A percentile compares a stretch with the other conserved stretches of the same genome.
Conservation (phyloP, 2,797 vertebrate species). For the Hirundo rustica region DNA sequence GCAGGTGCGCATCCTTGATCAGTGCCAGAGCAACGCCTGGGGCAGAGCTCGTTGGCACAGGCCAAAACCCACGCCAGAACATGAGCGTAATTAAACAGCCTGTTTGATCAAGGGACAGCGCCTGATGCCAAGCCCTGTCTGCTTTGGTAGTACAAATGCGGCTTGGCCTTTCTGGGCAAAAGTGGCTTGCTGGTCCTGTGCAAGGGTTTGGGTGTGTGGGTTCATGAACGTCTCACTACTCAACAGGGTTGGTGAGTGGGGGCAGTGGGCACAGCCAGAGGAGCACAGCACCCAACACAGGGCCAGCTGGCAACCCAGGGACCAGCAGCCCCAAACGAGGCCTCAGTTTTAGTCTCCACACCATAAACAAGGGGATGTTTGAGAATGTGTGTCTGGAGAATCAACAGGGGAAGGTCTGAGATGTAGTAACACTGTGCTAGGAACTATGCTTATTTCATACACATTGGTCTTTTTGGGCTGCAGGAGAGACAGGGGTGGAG, state of each 20-base stretch:
- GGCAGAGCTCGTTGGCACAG: background rate
- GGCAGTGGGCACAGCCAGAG: background rate
- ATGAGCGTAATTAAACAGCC: background rate
- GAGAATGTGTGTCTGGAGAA: background rate
- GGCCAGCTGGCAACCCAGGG: background rate
- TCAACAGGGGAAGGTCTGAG: background rate
- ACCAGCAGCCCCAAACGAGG: background rate
- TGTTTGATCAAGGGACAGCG: background rate
- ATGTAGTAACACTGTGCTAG: background rate
- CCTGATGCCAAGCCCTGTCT: background rate
- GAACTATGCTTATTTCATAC: background rate
- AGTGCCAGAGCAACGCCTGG: background rate
- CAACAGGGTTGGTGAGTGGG: background rate
- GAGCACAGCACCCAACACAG: background rate
- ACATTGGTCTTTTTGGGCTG: background rate
- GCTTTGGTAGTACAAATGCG: background rate
- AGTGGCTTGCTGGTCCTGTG: background rate
- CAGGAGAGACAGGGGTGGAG: background rate
- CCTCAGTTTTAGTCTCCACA: background rate
- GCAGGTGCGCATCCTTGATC: background rate
- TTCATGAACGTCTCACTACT: background rate
- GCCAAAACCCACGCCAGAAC: background rate
- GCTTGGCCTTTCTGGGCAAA: background rate
- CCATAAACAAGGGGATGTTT: background rate
- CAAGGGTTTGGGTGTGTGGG: background rate